phyloP scores from a whole-genome alignment of 2,797 vertebrate genomes.

The Morus bassanus region DNA sequence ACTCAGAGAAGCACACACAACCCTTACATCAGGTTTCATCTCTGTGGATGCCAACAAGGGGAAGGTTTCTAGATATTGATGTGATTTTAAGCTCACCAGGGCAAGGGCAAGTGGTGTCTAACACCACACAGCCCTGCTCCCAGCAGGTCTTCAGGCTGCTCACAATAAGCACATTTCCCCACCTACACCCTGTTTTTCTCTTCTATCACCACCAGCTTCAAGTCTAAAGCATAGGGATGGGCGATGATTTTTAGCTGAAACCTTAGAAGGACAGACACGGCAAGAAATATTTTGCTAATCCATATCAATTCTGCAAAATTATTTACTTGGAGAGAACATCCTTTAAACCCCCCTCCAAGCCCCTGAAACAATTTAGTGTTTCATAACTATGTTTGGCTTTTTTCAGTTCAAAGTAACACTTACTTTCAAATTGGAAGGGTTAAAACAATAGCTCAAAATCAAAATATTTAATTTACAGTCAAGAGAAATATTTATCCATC shows the following conservation, averaged over 20 bases:
- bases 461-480: slow-evolving; percentile 10
- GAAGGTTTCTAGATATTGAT: neutral
- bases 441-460: neutral
- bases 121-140: neutral
- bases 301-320: neutral
- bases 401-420: neutral
- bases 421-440: slow-evolving; percentile 1
- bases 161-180: neutral
- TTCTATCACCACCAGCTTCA: neutral
- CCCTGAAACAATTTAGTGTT: neutral
- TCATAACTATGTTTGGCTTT: neutral
- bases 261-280: neutral
- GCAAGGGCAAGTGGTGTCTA: neutral
- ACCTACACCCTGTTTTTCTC: neutral
- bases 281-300: neutral
- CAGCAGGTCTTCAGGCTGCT: neutral
- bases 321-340: neutral
- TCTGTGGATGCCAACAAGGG: neutral
- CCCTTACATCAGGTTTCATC: fast-evolving
- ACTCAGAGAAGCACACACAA: neutral
- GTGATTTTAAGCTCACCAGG: neutral
- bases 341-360: neutral
- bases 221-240: neutral
- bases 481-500: neutral
- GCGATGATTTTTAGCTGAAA: neutral